Evolutionary conservation across 2,113 vertebrate species (phyloP), one percentile per base, ranked within the genome.

Genomic region (Saimiri boliviensis): DNA sequence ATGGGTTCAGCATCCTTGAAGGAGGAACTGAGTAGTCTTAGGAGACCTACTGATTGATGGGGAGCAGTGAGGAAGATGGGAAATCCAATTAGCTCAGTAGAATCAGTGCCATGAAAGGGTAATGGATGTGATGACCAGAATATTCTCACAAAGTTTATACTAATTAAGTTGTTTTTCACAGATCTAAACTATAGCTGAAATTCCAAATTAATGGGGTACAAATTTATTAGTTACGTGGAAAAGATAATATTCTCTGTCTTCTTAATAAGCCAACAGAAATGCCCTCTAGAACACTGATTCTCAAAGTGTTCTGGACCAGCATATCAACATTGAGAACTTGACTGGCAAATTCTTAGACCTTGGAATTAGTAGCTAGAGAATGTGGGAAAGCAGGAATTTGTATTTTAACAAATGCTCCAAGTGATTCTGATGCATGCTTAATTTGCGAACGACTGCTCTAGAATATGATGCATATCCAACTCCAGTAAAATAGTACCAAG

Each of bases 401-500:
- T 82, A 32, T 91, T 93, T 94, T 92, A 49, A 70, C 37, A 80
- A 95, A 93, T 92, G 58, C 89, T 97, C 82, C 77, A 80, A 77
- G n/a, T 91, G 58, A 86, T 92, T 84, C 52, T 58, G 77, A 49
- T 58, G 42, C 8, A 21, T n/a, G 40, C 35, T 85, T 25, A 70
- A 40, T n/a, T n/a, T 89, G 49, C 90, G 81, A 86, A 47, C 68
- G 58, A 47, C 68, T 74, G 17, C 73, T 94, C 4, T 93, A 74
- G 80, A 89, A 52, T 89, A 47, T 89, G 35, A 45, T 0, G 5
- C 86, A 54, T 96, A 73, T 95, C 52, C 94, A 95, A 97, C 87
- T 94, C 88, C 95, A 84, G 40, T 97, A 95, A 96, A 98, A 95
- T 89, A 81, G 56, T 97, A 97, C 79, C 76, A 95, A 76, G 73